Base-by-base conservation (phyloP, 2,797 vertebrate species). In the Epinephelus malabaricus region DNA sequence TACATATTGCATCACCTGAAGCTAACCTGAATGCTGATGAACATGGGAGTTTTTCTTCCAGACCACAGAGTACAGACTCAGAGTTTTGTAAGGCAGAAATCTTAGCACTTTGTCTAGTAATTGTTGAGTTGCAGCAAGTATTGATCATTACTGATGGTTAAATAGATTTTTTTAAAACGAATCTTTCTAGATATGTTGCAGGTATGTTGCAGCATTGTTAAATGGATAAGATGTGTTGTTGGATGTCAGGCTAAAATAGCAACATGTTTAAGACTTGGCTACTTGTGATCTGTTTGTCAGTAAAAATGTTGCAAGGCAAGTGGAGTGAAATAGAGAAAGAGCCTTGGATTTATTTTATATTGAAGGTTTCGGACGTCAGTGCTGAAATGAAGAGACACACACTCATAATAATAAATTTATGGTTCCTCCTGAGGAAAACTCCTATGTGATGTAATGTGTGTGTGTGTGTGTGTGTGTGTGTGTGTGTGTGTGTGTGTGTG, bases 1-100 rank as follows among this genome's bases (percentile, higher is more conserved):
- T 58, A 62, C 17, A 9, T 34, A 45, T 84, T 81, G 56, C 83
- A 84, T 86, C 85, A 84, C 13, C 51, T 38, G 14, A 50, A 63
- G 45, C 71, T 65, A 63, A 81, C 49, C 64, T 63, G 68, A 75
- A 81, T 75, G 63, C 47, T 62, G 79, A 58, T 67, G 50, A 40
- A 69, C 59, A 17, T 7, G n/a, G 38, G 30, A 54, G 19, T 14
- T 71, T 68, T 60, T 67, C 7, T 47, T 43, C 40, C 60, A 15
- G 76, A 77, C 34, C 19, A 65, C 45, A 15, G 27, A 61, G 58
- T 11, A 25, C 51, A 75, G 54, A 76, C 65, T 66, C 7, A 64
- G 45, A 50, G n/a, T 78, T 70, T 34, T 61, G 25, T 62, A 54
- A 49, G 66, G 54, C 49, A 27, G 25, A 62, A 14, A 34, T 69